phyloP scores from a whole-genome alignment of 2,797 vertebrate species.

The Mus caroli region DNA sequence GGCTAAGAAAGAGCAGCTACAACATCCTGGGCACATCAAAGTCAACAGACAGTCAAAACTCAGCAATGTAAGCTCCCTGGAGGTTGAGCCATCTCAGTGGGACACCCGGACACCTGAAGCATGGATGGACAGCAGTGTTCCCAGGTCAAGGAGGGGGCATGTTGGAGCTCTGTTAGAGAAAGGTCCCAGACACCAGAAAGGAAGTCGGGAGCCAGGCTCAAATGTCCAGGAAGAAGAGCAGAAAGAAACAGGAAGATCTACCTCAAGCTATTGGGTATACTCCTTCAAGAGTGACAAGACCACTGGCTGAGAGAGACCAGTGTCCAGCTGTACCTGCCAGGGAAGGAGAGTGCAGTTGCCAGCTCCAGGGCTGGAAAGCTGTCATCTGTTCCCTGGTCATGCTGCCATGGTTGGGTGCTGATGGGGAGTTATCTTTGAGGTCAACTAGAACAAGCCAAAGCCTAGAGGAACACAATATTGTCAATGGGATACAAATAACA shows the following conservation, averaged over 20 bases:
- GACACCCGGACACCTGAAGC: neutral
- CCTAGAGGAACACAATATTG: neutral
- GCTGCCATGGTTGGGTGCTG: too few relatives aligned
- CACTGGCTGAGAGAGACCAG: neutral
- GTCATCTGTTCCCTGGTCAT: neutral
- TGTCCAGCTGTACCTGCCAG: neutral
- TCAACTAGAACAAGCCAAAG: neutral
- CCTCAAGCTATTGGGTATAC: neutral
- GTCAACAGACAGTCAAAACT: neutral
- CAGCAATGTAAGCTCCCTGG: neutral
- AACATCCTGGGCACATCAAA: neutral
- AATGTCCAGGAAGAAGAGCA: slow-evolving; percentile 15
- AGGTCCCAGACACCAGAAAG: neutral
- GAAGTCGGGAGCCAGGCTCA: neutral
- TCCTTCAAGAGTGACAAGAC: neutral
- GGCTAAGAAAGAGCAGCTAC: neutral
- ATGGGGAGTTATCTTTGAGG: neutral
- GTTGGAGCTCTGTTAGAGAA: neutral
- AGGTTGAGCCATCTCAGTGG: neutral
- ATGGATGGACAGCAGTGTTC: neutral
- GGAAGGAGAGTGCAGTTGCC: neutral
- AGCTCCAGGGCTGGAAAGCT: neutral
- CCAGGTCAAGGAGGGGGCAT: neutral
- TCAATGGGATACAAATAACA: neutral
- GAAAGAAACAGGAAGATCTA: neutral